These are phyloP conservation scores for Bombyx huttoni DNA, from an alignment of 2,888 invertebrate species.

Conservation along the genomic window DNA sequence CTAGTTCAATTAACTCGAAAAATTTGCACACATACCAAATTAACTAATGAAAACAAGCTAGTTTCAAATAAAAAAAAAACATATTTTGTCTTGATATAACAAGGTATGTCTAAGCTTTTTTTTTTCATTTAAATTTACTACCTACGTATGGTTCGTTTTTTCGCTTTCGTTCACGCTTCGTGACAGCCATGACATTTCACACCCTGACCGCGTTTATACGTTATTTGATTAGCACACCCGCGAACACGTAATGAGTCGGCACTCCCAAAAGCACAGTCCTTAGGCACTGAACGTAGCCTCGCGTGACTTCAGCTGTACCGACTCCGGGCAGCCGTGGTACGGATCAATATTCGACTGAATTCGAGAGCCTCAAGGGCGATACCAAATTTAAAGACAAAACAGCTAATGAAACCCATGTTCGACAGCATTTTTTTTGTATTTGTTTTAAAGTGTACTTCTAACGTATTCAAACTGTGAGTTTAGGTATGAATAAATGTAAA, in stretches of 20 bases:
- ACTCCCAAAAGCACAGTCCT: conserved; percentile 32
- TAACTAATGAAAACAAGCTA: too few relatives aligned
- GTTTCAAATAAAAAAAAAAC: too few relatives aligned
- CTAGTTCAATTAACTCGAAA: too few relatives aligned
- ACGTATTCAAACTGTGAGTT: too few relatives aligned
- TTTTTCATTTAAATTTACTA: background rate
- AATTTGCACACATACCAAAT: background rate
- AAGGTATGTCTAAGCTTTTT: background rate
- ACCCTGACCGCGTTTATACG: conserved; percentile 5
- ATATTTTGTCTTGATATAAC: too few relatives aligned
- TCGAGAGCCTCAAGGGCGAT: conserved; percentile 29
- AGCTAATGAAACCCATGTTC: background rate
- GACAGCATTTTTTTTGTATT: too few relatives aligned
- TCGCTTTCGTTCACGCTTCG: conserved; percentile 10
- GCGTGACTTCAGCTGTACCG: conserved; percentile 40
- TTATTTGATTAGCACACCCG: conserved; percentile 5
- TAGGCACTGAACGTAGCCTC: conserved; percentile 31
- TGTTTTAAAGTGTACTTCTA: too few relatives aligned
- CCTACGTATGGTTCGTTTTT: background rate
- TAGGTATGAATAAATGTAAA: too few relatives aligned
- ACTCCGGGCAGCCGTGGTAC: conserved; percentile 28
- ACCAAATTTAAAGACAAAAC: background rate
- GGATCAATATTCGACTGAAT: conserved; percentile 34
- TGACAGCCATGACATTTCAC: conserved; percentile 22
- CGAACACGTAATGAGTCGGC: conserved; percentile 16